A percentile compares a stretch with the other conserved stretches of the same genome.
phyloP scores from a whole-genome alignment of 2,797 vertebrate genomes.

The Hybognathus amarus region DNA sequence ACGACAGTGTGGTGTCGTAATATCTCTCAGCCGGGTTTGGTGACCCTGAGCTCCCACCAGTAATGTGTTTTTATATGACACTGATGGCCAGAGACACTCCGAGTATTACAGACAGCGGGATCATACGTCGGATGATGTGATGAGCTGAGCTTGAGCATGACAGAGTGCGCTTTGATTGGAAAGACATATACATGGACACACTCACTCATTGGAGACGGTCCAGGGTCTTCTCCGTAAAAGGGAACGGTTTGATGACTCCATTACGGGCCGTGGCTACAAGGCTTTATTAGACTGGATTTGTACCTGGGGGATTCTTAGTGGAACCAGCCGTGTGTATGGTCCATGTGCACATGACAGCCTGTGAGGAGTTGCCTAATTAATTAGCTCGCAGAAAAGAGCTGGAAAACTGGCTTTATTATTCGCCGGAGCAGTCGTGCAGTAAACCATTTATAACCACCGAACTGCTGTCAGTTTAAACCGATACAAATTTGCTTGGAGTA shows the following conservation, averaged over 20 bases:
- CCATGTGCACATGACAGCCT: slow-evolving; percentile 40
- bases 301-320: slow-evolving; percentile 21
- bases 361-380: slow-evolving; percentile 55
- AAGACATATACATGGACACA: slow-evolving; percentile 22
- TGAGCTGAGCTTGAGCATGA: background rate
- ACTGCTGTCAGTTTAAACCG: slow-evolving; percentile 44
- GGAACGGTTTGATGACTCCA: slow-evolving; percentile 64
- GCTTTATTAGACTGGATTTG: slow-evolving; percentile 67
- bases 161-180: background rate
- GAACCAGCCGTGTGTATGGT: slow-evolving; percentile 36
- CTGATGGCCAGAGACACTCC: slow-evolving; percentile 24
- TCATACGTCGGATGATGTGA: background rate
- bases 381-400: slow-evolving; percentile 52
- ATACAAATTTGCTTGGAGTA: slow-evolving; percentile 28
- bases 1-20: background rate
- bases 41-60: slow-evolving; percentile 13
- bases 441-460: slow-evolving; percentile 43
- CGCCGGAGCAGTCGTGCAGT: slow-evolving; percentile 26
- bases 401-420: slow-evolving; percentile 51
- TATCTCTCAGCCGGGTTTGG: slow-evolving; percentile 52
- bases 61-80: slow-evolving; percentile 39
- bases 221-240: slow-evolving; percentile 32
- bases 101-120: slow-evolving; percentile 22
- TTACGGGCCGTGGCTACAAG: slow-evolving; percentile 63
- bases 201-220: slow-evolving; percentile 7